Evolutionary conservation across 53 echinoderm and acorn worm genomes (phyloP).

Genomic region (Hippasteria phrygiana): DNA sequence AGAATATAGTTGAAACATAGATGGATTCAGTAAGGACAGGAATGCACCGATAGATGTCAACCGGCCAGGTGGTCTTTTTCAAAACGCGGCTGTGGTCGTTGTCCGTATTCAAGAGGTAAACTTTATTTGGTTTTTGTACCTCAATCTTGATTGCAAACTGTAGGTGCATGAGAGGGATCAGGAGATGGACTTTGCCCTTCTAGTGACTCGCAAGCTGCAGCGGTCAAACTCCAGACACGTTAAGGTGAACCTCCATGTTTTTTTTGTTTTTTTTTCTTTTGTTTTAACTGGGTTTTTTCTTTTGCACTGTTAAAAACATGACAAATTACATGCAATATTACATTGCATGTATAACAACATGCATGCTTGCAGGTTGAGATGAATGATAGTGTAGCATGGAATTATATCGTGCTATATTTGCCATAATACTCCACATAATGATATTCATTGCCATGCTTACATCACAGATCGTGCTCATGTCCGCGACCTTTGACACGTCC

Average conservation of each 20-base stretch:
- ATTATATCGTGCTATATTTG: background rate
- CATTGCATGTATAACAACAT: too few species aligned
- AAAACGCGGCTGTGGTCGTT: too few species aligned
- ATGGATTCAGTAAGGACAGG: too few species aligned
- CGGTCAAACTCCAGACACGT: conserved; percentile 91
- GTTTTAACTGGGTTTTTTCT: too few species aligned
- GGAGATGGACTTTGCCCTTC: conserved; percentile 89
- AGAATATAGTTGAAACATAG: too few species aligned
- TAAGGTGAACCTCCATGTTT: conserved; percentile 72
- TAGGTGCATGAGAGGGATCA: conserved; percentile 87
- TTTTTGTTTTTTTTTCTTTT: background rate
- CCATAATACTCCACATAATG: background rate
- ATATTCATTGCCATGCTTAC: background rate
- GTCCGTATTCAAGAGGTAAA: background rate
- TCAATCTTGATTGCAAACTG: background rate
- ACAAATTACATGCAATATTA: too few species aligned
- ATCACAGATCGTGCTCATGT: conserved; percentile 94
- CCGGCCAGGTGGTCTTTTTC: too few species aligned
- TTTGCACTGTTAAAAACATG: too few species aligned
- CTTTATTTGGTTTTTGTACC: background rate
- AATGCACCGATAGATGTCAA: too few species aligned
- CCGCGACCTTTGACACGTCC: conserved; percentile 89
- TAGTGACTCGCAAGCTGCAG: conserved; percentile 92
- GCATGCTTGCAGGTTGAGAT: too few species aligned
- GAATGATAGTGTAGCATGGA: background rate